Conservation (phyloP, 2,113 vertebrate species). For the Cepphus grylle region DNA sequence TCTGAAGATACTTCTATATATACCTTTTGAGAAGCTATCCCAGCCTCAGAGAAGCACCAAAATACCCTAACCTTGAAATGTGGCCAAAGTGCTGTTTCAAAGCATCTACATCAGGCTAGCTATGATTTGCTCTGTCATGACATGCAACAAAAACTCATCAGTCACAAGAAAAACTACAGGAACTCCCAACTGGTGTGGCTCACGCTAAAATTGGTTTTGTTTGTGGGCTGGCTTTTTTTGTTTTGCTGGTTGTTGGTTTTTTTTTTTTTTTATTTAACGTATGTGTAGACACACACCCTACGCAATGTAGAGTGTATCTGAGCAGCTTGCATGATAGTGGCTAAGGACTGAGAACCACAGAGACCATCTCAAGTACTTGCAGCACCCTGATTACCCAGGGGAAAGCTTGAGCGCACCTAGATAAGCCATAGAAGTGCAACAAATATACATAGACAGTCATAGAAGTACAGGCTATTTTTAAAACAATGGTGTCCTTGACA, state of each 20-base stretch:
- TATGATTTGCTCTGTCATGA: rapidly evolving
- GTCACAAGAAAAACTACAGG: background rate
- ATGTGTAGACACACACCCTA: too few relatives aligned
- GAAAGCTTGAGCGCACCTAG: background rate
- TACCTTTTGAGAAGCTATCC: background rate
- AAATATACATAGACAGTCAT: rapidly evolving
- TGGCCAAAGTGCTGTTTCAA: background rate
- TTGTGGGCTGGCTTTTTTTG: background rate
- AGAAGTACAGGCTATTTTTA: background rate
- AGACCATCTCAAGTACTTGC: background rate
- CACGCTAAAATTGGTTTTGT: background rate
- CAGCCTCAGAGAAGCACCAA: background rate
- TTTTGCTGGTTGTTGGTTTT: background rate
- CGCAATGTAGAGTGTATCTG: rapidly evolving
- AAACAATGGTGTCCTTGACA: background rate
- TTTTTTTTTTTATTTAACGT: too few relatives aligned
- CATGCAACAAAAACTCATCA: background rate
- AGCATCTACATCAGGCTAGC: background rate
- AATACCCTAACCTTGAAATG: background rate
- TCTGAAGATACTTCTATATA: background rate
- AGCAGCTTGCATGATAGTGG: background rate
- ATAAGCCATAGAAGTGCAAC: rapidly evolving
- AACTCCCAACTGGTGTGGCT: background rate
- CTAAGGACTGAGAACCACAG: background rate
- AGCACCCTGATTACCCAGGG: background rate